Base-by-base conservation (phyloP, 2,888 invertebrate species). In the Pristionchus exspectatus region DNA sequence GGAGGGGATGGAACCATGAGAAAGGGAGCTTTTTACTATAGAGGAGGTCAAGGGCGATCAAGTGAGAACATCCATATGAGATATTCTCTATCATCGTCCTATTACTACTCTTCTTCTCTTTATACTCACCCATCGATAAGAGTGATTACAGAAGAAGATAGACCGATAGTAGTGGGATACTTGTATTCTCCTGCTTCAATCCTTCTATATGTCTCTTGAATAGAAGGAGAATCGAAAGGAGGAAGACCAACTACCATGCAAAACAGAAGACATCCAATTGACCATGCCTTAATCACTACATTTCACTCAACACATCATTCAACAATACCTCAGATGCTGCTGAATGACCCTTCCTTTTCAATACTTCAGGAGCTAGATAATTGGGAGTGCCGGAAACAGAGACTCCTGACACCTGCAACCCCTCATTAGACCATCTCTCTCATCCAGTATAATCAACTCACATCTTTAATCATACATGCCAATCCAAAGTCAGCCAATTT, bases 401-500 rank as follows among this genome's bases (percentile, higher is more conserved):
- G 74, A 33, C 81, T 33, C 66, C 33, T 27, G 72, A 69, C 44
- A 74, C 56, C 74, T 87, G 72, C 50, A 50, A 81, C 44, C 69
- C 30, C 14, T 77, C 44, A 77, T 44, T 84, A 63, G 21, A 63
- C 10, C 18, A 27, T 83, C 54, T 83, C 27, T 27, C 24, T 30
- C 27, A 24, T 63, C 38, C 7, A n/a, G n/a, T n/a, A n/a, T 10
- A 10, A 63, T 63, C n/a, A 50, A 69, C 44, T 87, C 30, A 90
- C 56, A 54, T 89, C 85, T 21, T 88, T 87, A 69, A 96, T 95
- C 90, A 95, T 93, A 88, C 96, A 95, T 92, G 96, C 96, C 72
- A 96, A 95, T 4, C 96, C 96, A 92, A 96, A 96, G 95, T 96
- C 96, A 9, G 96, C 96, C 87, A 96, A 96, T 94, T 96, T 96